Evolutionary conservation across 2,797 vertebrate genomes (phyloP), one percentile per base, ranked within the genome.

Genomic region (Phoxinus dragarum): DNA sequence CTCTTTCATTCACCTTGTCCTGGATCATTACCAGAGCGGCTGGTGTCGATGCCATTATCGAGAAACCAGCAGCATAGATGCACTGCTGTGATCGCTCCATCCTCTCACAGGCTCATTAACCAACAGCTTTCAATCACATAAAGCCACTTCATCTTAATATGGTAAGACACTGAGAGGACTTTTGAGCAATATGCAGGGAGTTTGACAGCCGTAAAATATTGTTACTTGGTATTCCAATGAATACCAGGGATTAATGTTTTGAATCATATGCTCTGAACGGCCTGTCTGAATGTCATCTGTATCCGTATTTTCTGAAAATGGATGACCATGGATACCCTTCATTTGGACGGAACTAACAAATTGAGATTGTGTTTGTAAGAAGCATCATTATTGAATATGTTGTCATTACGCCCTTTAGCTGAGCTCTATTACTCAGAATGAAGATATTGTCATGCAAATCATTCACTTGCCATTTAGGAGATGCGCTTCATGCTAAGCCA

Each of bases 51-150:
- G 79, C 75, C 86, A 90, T 90, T 91, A 88, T 88, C 77, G 82
- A 87, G 87, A 82, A 90, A 82, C 76, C 76, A 85, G 85, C 86
- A 86, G 84, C 84, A 86, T 54, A 77, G 84, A 74, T 64, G 78
- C 72, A 72, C 66, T 85, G 78, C 89, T 86, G 80, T 86, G 68
- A 84, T 86, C 84, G 34, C 78, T 85, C 89, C 91, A 86, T 92
- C 89, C 90, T 91, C 92, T 92, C 84, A 88, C 86, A 47, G 93
- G 91, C 84, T 89, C 93, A 94, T 95, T 95, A 94, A 92, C 86
- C 92, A 92, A 89, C 72, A 86, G 78, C 81, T 82, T 82, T 88
- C 86, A 85, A 86, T 88, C 89, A 68, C 86, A 88, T 81, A 87
- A 89, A 90, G 91, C 86, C 68, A 91, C 86, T 69, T 85, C 87